Evolutionary conservation across 2,113 vertebrate genomes (phyloP).

Genomic region (Notothenia rossii): DNA sequence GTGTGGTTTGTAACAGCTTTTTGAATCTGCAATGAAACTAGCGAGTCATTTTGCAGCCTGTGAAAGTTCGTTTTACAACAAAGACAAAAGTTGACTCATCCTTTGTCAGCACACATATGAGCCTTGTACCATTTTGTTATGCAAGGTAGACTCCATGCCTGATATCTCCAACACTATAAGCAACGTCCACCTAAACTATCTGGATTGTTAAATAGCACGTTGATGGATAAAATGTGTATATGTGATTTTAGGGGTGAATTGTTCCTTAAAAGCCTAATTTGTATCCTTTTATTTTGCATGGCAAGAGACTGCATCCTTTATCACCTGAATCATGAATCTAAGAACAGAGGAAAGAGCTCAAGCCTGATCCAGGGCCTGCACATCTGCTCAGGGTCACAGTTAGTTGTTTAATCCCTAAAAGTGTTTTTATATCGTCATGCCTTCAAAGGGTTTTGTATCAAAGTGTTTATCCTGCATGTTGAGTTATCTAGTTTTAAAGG

Average conservation of each 20-base stretch:
- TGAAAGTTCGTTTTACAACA: constrained; percentile 44
- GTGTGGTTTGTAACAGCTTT: constrained; percentile 71
- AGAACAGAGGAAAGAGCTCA: background rate
- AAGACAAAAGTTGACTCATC: constrained; percentile 12
- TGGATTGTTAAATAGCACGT: no score
- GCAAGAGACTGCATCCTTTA: background rate
- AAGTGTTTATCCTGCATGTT: constrained; percentile 11
- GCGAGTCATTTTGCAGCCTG: constrained; percentile 10
- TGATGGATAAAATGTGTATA: no score
- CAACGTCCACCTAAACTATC: no score
- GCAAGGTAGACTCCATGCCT: no score
- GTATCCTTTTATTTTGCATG: background rate
- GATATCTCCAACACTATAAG: no score
- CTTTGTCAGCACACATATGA: background rate
- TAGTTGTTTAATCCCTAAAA: constrained; percentile 6
- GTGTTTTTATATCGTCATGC: constrained; percentile 3
- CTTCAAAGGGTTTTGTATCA: background rate
- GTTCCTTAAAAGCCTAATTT: background rate
- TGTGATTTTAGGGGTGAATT: no score
- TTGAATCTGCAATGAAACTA: constrained; percentile 40
- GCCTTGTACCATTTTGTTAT: no score
- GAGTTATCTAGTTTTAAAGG: background rate
- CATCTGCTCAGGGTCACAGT: constrained; percentile 1
- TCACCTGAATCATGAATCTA: background rate
- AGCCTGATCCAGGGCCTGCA: background rate